A percentile compares a stretch with the other conserved stretches of the same genome.
phyloP scores from a whole-genome alignment of 2,113 vertebrate species.

The Campylomormyrus numenius region DNA sequence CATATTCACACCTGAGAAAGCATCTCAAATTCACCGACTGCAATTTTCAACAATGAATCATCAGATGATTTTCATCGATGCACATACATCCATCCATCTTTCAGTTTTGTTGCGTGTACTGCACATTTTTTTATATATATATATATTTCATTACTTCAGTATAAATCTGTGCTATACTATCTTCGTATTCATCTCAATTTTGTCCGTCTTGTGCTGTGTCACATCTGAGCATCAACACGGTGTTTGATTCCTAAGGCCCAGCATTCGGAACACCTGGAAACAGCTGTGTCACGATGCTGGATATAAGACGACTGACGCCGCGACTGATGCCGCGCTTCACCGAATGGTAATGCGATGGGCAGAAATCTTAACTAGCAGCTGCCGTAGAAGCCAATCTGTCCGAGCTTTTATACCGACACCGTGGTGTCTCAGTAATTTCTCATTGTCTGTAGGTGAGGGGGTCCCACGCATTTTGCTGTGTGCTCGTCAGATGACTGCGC shows the following conservation, averaged over 20 bases:
- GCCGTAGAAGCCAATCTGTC: not conserved
- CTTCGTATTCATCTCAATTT: not conserved
- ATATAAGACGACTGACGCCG: not conserved
- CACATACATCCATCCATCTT: not conserved
- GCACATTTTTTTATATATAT: not conserved
- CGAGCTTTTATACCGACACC: not conserved
- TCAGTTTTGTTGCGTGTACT: not conserved
- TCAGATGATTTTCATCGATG: not conserved
- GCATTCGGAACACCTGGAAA: not conserved
- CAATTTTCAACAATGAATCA: not conserved
- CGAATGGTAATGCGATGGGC: not conserved
- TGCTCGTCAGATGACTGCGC: not conserved
- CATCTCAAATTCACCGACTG: not conserved
- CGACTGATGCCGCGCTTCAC: not conserved
- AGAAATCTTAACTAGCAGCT: not conserved
- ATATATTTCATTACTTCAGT: not conserved
- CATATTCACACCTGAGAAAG: constrained; percentile 6
- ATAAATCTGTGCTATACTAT: not conserved
- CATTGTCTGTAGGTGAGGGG: not conserved
- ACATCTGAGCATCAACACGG: not conserved
- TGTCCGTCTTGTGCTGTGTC: not conserved
- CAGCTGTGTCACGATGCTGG: not conserved
- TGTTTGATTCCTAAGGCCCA: not conserved
- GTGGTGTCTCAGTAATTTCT: not conserved
- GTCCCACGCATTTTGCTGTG: not conserved